Base-by-base conservation (phyloP, 2,113 vertebrate genomes). In the Pterocles orientalis region DNA sequence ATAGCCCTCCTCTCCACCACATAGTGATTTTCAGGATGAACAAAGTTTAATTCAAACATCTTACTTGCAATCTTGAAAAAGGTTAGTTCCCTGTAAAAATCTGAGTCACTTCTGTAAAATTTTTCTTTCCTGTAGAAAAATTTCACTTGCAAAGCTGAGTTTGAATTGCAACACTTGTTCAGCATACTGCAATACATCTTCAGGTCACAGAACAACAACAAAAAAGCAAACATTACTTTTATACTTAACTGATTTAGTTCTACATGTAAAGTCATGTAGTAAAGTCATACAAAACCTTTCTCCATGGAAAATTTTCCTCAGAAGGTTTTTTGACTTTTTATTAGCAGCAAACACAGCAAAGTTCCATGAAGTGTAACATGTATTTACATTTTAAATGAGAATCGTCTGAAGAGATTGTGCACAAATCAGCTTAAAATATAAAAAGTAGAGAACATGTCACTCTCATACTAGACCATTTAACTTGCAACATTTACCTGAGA, bases 21-120 rank as follows among this genome's bases (percentile, higher is more conserved):
- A 69, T 7, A 75, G 43, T 5, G 4, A 65, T 92, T 71, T 93
- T 20, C n/a, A 89, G n/a, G n/a, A 91, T 14, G 51, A 70, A 91
- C 25, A 62, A 56, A 77, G 73, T 92, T 93, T 90, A 92, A 90
- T 71, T 94, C 82, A 82, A 90, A 85, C 31, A 88, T 13, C 41
- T 77, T 90, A 82, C 28, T 69, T 86, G 56, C 26, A 77, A 70
- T 86, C 58, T 70, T 90, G 45, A 71, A 86, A 96, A 93, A 81
- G 45, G 11, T 51, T 75, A 68, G 41, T 24, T 85, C 39, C 43
- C 65, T 68, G 29, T 84, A 79, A 93, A 92, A 92, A 58, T 82
- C 48, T 82, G 65, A 91, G 53, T 82, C 65, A 82, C 18, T 76
- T 26, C 39, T 87, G 50, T 21, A 53, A 18, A 41, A n/a, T 36